Evolutionary conservation across 92 coral and sea anemone species (phyloP), one percentile per base, ranked within the genome.

Genomic region (Muricea muricata): DNA sequence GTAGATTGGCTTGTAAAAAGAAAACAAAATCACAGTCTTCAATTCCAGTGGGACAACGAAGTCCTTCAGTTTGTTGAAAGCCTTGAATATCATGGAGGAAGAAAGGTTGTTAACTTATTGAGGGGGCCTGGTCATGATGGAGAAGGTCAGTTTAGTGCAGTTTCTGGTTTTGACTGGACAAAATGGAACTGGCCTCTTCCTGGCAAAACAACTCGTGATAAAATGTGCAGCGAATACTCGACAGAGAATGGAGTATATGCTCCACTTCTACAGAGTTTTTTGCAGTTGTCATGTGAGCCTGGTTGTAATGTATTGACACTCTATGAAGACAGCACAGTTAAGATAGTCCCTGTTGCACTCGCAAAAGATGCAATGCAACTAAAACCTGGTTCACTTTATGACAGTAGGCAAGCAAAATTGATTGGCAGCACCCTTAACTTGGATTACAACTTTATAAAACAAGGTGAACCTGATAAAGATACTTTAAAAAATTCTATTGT

Each of bases 41-140:
- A 89, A 65, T 89, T 89, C 31, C 89, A 89, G 86, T 89, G 92
- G 83, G 91, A 88, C 73, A 88, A 79, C 47, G 89, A 70, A 33
- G 92, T 89, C 24, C 89, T 89, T 46, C 89, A 89, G 89, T 89
- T 89, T 85, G 79, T 89, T 63, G 89, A 89, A 89, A 89, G 89
- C 30, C 60, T 84, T 20, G 92, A 89, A 55, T 79, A 89, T 35
- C 92, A 89, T 28, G 92, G 92, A 60, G 86, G 89, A 58, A 79
- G 86, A 56, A 89, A 89, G 47, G 92, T 84, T 7, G 92, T 89
- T 7, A 89, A 89, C 65, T 89, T 89, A 84, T 79, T 89, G 89
- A 84, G 92, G 92, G 92, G 86, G 66, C 89, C 92, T 10, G 92
- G 89, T n/a, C 83, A 88, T 88, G 88, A 83, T 75, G 91, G 87